Percentiles rank a stretch among this genome's conserved stretches.
These are phyloP conservation scores for Tympanoctomys barrerae DNA, from an alignment of 2,797 vertebrate genomes.

Conservation along the genomic window DNA sequence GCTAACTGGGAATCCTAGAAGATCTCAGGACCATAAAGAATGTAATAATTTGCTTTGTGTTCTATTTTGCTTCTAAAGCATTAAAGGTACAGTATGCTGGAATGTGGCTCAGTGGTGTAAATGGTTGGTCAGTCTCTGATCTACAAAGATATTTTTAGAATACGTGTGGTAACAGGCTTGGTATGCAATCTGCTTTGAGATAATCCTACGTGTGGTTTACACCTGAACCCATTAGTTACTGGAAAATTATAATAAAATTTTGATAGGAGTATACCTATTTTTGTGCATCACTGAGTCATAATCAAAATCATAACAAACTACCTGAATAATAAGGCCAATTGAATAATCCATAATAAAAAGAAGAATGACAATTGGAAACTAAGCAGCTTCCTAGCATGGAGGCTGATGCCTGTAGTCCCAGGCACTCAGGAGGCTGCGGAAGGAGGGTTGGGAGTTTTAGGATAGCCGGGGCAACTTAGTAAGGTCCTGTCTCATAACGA, in stretches of 20 bases:
- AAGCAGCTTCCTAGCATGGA: background rate
- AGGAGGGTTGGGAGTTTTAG: background rate
- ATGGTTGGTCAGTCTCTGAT: background rate
- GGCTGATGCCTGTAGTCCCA: background rate
- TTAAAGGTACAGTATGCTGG: background rate
- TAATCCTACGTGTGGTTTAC: background rate
- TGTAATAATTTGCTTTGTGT: background rate
- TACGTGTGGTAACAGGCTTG: background rate
- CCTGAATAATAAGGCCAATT: background rate
- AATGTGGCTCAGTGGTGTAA: background rate
- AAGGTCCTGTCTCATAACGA: too few relatives aligned
- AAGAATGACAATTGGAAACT: background rate
- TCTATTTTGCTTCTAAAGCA: background rate
- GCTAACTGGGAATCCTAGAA: background rate
- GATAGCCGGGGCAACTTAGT: background rate
- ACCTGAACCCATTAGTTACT: background rate
- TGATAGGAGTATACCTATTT: background rate
- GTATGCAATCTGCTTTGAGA: background rate
- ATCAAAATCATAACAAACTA: background rate
- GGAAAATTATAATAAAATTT: slow-evolving; percentile 6
- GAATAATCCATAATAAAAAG: background rate
- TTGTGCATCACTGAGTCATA: background rate
- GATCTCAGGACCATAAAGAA: background rate
- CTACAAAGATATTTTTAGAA: background rate
- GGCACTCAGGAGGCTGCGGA: background rate